Conservation (phyloP, 37 sponge, comb jelly and placozoan species). For the Theonella swinhoei region DNA sequence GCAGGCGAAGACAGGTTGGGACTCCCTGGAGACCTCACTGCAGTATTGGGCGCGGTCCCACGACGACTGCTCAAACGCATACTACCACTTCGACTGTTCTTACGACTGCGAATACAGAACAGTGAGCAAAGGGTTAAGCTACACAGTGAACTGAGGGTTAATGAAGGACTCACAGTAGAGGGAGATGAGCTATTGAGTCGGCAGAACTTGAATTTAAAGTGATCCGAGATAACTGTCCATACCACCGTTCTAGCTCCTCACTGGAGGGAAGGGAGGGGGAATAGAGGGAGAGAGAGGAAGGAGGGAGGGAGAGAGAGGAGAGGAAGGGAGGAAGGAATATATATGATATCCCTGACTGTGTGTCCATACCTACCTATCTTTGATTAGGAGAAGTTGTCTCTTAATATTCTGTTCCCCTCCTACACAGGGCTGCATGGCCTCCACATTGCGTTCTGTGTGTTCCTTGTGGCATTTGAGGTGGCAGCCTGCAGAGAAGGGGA, state of each 20-base stretch:
- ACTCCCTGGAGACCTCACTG: too few species aligned
- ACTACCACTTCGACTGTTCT: too few species aligned
- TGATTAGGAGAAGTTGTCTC: not conserved
- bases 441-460: conserved; percentile 52
- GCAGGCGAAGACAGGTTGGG: too few species aligned
- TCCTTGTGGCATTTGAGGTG: conserved; percentile 83
- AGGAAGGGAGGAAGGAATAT: conserved; percentile 1
- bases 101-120: too few species aligned
- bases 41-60: too few species aligned
- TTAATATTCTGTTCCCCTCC: conserved; percentile 4
- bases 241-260: not conserved
- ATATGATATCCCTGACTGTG: not conserved
- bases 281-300: not conserved
- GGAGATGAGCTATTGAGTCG: not conserved
- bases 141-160: too few species aligned
- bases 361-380: not conserved
- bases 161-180: too few species aligned
- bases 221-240: not conserved
- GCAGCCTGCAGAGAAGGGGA: conserved; percentile 48
- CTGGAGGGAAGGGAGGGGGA: not conserved
- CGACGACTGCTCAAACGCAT: too few species aligned
- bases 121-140: too few species aligned
- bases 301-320: not conserved
- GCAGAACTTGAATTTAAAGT: too few species aligned
- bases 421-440: conserved; percentile 68